Evolutionary conservation across 30 jellyfish, hydroid and myxozoan species (phyloP).

Genomic region (Pelagia noctiluca): DNA sequence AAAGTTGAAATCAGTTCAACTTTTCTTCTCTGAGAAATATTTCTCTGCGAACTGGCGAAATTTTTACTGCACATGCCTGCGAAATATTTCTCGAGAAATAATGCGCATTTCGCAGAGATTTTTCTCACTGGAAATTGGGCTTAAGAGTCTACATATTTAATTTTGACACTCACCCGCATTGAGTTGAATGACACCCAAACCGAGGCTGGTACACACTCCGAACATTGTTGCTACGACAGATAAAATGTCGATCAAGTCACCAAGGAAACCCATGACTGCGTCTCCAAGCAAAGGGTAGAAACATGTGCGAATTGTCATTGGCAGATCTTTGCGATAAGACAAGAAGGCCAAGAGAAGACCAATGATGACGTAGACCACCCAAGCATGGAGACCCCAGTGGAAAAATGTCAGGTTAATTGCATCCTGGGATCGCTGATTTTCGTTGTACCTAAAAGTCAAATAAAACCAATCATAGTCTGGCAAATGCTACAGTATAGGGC

Average conservation of each 20-base stretch:
- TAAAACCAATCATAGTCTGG: not conserved
- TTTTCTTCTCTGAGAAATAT: no score
- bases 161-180: no score
- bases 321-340: constrained; percentile 86
- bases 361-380: constrained; percentile 84
- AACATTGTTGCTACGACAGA: constrained; percentile 95
- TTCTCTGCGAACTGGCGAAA: no score
- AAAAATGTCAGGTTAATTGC: constrained; percentile 85
- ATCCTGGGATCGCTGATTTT: constrained; percentile 91
- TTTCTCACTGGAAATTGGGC: no score
- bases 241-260: constrained; percentile 83
- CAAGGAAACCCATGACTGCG: constrained; percentile 80
- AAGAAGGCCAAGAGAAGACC: constrained; percentile 86
- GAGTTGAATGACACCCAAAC: constrained; percentile 93
- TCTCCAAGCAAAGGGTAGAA: constrained; percentile 94
- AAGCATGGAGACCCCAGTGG: constrained; percentile 98
- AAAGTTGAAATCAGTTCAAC: no score
- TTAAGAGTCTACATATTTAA: no score
- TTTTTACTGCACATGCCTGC: no score
- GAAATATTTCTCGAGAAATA: no score
- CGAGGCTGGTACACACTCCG: constrained; percentile 98
- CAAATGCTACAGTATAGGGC: not conserved
- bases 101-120: no score
- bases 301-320: constrained; percentile 96
- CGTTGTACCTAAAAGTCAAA: constrained; percentile 48